Conservation (phyloP, 2,797 vertebrate genomes). For the Bothrops alternatus region DNA sequence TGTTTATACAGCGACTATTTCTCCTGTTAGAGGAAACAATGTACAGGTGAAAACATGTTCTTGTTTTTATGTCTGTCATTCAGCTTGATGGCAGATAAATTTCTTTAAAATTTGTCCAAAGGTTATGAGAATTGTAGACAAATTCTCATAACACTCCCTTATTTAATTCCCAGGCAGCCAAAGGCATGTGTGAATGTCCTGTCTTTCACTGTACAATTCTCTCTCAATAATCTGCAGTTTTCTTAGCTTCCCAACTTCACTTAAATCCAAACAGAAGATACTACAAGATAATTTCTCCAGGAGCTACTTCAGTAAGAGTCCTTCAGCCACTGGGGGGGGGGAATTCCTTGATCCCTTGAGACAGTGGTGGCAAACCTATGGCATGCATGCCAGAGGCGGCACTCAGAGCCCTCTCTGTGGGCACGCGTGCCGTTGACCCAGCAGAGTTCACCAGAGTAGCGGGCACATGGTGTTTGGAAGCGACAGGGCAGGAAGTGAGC, state of each 20-base stretch:
- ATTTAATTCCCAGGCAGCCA: not conserved
- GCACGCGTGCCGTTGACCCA: too few species aligned
- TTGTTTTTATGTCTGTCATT: not conserved
- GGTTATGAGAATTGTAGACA: not conserved
- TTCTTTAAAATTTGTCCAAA: not conserved
- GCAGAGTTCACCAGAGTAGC: too few species aligned
- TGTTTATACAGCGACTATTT: not conserved
- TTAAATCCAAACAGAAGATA: not conserved
- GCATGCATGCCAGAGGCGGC: too few species aligned
- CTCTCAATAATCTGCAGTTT: not conserved
- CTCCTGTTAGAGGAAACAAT: not conserved
- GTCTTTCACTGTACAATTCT: not conserved
- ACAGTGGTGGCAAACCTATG: not conserved
- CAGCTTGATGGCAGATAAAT: not conserved
- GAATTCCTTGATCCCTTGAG: not conserved
- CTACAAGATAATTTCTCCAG: not conserved
- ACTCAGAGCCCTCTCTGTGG: too few species aligned
- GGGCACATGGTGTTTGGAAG: too few species aligned
- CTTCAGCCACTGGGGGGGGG: not conserved
- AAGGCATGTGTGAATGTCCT: not conserved
- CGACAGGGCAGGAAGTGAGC: too few species aligned
- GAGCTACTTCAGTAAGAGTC: not conserved
- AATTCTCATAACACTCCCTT: not conserved
- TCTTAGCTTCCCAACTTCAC: not conserved
- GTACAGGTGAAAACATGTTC: not conserved